phyloP scores from a whole-genome alignment of 2,797 vertebrate species.

The Margarornis squamiger region DNA sequence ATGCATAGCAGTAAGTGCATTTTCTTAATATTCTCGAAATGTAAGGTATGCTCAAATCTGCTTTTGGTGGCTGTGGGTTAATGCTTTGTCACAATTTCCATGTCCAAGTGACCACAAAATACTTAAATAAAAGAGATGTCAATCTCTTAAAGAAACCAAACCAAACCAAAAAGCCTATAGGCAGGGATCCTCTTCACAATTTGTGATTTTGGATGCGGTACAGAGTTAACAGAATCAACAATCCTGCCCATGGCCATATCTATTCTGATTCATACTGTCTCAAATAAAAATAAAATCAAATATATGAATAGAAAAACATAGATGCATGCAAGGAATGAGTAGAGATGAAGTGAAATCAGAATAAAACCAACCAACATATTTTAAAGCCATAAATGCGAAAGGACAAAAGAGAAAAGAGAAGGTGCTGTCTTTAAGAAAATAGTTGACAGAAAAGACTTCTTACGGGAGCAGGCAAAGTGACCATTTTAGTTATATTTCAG shows the following conservation, averaged over 20 bases:
- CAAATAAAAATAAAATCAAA: not conserved
- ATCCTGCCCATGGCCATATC: not conserved
- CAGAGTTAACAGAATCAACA: not conserved
- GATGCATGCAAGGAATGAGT: not conserved
- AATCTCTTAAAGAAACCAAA: not conserved
- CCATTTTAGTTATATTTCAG: not conserved
- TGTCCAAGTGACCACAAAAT: not conserved
- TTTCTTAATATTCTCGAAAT: not conserved
- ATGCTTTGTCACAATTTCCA: not conserved
- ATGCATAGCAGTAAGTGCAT: accelerated
- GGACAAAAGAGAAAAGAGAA: not conserved
- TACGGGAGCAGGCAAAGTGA: not conserved
- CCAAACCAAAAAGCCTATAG: not conserved
- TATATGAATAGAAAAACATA: not conserved
- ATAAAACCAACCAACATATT: not conserved
- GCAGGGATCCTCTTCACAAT: not conserved
- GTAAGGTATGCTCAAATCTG: not conserved
- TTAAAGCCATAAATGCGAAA: not conserved
- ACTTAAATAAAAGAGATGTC: not conserved
- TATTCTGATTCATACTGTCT: not conserved
- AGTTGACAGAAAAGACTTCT: not conserved
- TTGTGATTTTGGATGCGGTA: not conserved
- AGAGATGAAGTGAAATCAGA: not conserved
- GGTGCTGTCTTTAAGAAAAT: not conserved
- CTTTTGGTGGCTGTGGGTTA: not conserved